These are phyloP conservation scores for Coelinius sp. DNA, from an alignment of 2,888 invertebrate genomes.

Conservation along the genomic window DNA sequence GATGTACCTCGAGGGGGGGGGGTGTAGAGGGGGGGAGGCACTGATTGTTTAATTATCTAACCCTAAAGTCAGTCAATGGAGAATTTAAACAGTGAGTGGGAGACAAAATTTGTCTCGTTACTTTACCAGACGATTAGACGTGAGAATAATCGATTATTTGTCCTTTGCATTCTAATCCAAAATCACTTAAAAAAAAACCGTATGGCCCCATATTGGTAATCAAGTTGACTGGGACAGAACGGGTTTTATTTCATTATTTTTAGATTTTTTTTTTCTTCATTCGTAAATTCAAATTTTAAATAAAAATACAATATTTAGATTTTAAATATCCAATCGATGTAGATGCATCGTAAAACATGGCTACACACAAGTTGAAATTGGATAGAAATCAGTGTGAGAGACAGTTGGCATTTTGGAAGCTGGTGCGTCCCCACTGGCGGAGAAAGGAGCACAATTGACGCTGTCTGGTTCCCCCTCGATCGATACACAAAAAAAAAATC, in stretches of 20 bases:
- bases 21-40: no score
- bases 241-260: no score
- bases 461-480: conserved; percentile 5
- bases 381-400: not conserved
- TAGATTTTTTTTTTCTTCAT: no score
- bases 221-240: no score
- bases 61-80: not conserved
- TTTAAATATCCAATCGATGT: no score
- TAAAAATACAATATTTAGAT: no score
- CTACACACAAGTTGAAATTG: conserved; percentile 10
- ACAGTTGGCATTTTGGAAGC: conserved; percentile 2
- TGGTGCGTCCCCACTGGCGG: not conserved
- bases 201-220: no score
- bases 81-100: not conserved
- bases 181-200: no score
- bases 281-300: no score
- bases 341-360: no score
- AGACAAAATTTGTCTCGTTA: not conserved
- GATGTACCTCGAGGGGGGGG: not conserved
- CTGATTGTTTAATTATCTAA: conserved; percentile 7
- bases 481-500: conserved; percentile 3
- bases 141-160: no score
- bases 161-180: no score
- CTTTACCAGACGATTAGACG: not conserved
- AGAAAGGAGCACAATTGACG: conserved; percentile 16